Conservation (phyloP, 2,888 invertebrate species). For the Lordiphosa fenestrarum region DNA sequence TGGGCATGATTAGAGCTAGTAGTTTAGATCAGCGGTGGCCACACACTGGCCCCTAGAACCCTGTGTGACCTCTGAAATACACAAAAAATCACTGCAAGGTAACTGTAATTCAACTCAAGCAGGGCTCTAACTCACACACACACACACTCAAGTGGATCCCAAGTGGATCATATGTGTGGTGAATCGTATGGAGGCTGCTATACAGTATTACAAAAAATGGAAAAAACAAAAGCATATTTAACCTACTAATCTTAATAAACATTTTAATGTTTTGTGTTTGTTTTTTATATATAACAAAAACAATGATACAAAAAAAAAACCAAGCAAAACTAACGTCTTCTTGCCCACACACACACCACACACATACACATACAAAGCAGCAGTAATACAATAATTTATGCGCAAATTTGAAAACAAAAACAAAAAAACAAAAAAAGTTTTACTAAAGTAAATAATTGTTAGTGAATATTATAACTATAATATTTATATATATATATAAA, state of each 20-base stretch:
- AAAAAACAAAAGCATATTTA: slow-evolving; percentile 16
- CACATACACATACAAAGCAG: slow-evolving; percentile 24
- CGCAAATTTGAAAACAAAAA: slow-evolving; percentile 58
- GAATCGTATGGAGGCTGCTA: slow-evolving; percentile 71
- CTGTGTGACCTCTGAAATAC: too few species aligned
- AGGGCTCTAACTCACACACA: too few species aligned
- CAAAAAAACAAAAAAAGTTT: slow-evolving; percentile 35
- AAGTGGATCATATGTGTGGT: slow-evolving; percentile 26
- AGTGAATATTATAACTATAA: slow-evolving; percentile 60
- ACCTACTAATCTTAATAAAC: slow-evolving; percentile 8
- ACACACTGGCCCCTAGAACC: too few species aligned
- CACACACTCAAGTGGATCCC: slow-evolving; percentile 9
- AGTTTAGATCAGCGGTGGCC: too few species aligned
- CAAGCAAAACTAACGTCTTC: slow-evolving; percentile 39
- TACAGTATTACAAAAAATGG: slow-evolving; percentile 69
- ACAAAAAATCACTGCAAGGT: too few species aligned
- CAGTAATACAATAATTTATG: slow-evolving; percentile 68
- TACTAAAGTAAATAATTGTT: slow-evolving; percentile 73
- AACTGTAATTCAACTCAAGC: too few species aligned
- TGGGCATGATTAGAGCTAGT: too few species aligned
- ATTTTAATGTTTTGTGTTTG: slow-evolving; percentile 54
- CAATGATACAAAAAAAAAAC: slow-evolving; percentile 19
- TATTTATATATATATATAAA: slow-evolving; percentile 17
- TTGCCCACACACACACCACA: slow-evolving; percentile 13
- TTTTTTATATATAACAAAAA: slow-evolving; percentile 33